phyloP scores from a whole-genome alignment of 2,888 invertebrate genomes.

The Drepanosiphum platanoidis region DNA sequence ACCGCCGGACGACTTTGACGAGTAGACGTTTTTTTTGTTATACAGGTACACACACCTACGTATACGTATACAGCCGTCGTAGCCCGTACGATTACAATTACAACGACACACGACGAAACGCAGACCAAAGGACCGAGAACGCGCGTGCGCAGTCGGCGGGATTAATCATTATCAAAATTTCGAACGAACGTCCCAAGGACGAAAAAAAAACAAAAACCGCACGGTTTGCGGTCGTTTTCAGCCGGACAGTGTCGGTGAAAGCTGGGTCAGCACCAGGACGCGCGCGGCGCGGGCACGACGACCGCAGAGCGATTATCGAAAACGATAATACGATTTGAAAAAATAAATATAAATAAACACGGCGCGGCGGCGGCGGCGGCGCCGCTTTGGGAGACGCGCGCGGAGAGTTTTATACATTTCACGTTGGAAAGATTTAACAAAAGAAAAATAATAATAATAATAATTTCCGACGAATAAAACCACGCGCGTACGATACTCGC shows the following conservation, averaged over 20 bases:
- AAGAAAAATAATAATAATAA: not conserved
- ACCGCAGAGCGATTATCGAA: constrained; percentile 39
- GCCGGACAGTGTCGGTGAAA: constrained; percentile 1
- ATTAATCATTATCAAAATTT: constrained; percentile 22
- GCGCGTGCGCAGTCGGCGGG: not conserved
- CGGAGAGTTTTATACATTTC: not conserved
- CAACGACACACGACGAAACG: not conserved
- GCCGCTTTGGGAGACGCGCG: not conserved
- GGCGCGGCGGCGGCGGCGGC: too few species aligned
- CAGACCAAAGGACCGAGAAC: constrained; percentile 1
- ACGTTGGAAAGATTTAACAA: not conserved
- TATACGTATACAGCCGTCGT: not conserved
- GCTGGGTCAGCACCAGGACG: constrained; percentile 35
- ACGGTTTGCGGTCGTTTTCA: not conserved
- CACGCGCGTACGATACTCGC: not conserved
- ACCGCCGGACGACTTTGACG: not conserved
- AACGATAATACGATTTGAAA: not conserved
- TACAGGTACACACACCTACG: too few species aligned
- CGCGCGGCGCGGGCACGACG: not conserved
- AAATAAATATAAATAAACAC: not conserved
- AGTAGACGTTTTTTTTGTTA: not conserved
- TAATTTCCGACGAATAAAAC: not conserved
- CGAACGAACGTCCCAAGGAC: not conserved
- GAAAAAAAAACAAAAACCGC: constrained; percentile 1
- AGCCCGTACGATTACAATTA: too few species aligned